A percentile compares a stretch with the other conserved stretches of the same genome.
Evolutionary conservation across 2,888 invertebrate species (phyloP).

Genomic region (Empis livida): DNA sequence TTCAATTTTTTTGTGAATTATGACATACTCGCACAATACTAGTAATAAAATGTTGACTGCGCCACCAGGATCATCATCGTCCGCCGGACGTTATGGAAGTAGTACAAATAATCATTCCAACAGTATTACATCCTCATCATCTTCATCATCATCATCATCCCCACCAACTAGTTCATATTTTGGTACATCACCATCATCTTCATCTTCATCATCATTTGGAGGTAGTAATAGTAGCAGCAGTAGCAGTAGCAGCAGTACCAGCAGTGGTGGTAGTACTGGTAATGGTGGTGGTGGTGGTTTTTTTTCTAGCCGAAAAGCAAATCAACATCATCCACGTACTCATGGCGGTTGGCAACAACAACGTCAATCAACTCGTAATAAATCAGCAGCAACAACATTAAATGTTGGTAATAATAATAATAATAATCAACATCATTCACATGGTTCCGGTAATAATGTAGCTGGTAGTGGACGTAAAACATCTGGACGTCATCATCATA

Average conservation of each 20-base stretch:
- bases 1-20: constrained; percentile 15
- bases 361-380: constrained; percentile 6
- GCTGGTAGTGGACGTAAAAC: constrained; percentile 13
- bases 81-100: constrained; percentile 8
- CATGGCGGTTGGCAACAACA: constrained; percentile 12
- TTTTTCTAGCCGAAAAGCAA: constrained; percentile 20
- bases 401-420: constrained; percentile 10
- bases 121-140: constrained; percentile 31
- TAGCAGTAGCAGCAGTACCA: constrained; percentile 8
- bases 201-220: constrained; percentile 12
- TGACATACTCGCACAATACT: constrained; percentile 37
- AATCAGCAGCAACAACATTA: constrained; percentile 13
- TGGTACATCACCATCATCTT: constrained; percentile 22
- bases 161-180: constrained; percentile 15
- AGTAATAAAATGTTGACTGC: constrained; percentile 33
- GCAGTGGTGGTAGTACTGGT: constrained; percentile 18
- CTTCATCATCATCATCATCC: constrained; percentile 13
- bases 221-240: constrained; percentile 12
- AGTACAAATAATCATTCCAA: constrained; percentile 30
- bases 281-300: constrained; percentile 18
- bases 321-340: constrained; percentile 17
- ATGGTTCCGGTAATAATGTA: constrained; percentile 17
- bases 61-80: constrained; percentile 19
- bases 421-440: constrained; percentile 3
- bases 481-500: neutral